Conservation (phyloP, 2,113 vertebrate species). For the Rutilus rutilus region DNA sequence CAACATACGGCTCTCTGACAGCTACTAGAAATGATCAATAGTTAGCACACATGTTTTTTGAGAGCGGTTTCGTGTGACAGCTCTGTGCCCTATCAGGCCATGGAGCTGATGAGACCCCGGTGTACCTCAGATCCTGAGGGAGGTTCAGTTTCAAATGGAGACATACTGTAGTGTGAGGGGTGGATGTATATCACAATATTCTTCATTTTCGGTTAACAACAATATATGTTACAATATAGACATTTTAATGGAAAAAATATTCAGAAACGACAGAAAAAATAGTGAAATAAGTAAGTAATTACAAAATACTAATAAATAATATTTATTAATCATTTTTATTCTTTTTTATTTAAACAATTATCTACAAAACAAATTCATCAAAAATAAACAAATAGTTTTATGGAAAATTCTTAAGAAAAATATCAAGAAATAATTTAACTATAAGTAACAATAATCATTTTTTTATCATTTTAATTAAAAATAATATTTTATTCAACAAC, state of each 20-base stretch:
- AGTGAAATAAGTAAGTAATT: not conserved
- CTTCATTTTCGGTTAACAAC: not conserved
- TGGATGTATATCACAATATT: not conserved
- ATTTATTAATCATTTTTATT: too few species aligned
- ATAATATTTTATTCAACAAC: too few species aligned
- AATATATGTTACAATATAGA: not conserved
- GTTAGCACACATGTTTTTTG: not conserved
- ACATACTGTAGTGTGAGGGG: not conserved
- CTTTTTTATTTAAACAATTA: not conserved
- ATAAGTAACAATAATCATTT: not conserved
- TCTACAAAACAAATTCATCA: not conserved
- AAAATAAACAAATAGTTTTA: not conserved
- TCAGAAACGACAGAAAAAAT: not conserved
- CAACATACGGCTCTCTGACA: not conserved
- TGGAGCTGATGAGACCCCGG: not conserved
- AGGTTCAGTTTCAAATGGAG: not conserved
- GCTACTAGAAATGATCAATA: conserved; percentile 21
- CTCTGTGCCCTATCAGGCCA: not conserved
- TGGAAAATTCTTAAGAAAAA: not conserved
- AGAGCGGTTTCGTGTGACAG: not conserved
- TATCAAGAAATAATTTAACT: not conserved
- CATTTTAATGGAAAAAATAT: not conserved
- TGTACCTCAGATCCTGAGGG: not conserved
- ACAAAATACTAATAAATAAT: not conserved
- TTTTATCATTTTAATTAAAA: too few species aligned